Base-by-base conservation (phyloP, 2,888 invertebrate species). In the Synergus umbraculus region DNA sequence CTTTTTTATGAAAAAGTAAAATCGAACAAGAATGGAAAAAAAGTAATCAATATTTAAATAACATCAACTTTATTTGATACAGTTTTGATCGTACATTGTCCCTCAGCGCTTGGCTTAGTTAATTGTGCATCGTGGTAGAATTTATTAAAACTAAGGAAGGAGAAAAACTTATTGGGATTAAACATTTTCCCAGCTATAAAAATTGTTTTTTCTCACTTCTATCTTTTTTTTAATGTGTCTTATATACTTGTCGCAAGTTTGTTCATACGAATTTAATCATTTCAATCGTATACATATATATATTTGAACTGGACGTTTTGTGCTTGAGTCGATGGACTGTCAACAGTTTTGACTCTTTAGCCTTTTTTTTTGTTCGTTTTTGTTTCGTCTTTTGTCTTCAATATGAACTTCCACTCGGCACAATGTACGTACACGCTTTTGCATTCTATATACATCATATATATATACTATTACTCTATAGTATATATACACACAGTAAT, bases 51-150 rank as follows among this genome's bases (percentile, higher is more conserved):
- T 73, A 83, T 88, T 90, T 90, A 88, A 91, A 89, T 91, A 90
- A 91, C 90, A 91, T 90, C 89, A 90, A 91, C 89, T 89, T 90
- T 89, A 90, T 89, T 90, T 86, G 84, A 86, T 90, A 89, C 87
- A 88, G 84, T 85, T 86, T 78, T 84, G 85, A 88, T 87, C 87
- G 86, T 89, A 88, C 87, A 88, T 87, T 87, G 86, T 78, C 67
- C 78, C 46, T 76, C 64, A 37, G 82, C 83, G 82, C 82, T 83
- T 81, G 83, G 82, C 85, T 84, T 85, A 85, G 78, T 86, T 85
- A 87, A 83, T 89, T 90, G 89, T 90, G 89, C 89, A 89, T 87
- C 84, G 82, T 85, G 76, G 78, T 86, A 81, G 81, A 79, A 80
- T 86, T 29, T 78, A 76, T 81, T 83, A 81, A 83, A 83, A 82